Conservation (phyloP, 2,888 invertebrate species). For the Rhyacophila evoluta region DNA sequence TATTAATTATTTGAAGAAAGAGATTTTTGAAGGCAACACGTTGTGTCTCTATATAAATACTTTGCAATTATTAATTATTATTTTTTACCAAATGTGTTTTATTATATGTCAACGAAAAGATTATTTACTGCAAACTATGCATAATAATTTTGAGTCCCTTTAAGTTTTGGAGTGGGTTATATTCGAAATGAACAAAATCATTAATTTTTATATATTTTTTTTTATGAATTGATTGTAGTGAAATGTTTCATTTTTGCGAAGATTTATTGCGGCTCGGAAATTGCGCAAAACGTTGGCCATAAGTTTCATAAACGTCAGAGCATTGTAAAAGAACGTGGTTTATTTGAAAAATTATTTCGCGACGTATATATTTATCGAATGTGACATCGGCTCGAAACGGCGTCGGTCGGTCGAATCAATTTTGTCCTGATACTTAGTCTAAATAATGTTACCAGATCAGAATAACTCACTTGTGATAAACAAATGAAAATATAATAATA, state of each 20-base stretch:
- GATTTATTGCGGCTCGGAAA: not conserved
- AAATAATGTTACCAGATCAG: not conserved
- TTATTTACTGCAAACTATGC: too few species aligned
- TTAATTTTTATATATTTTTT: too few species aligned
- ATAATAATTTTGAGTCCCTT: too few species aligned
- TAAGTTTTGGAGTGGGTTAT: too few species aligned
- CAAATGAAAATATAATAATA: too few species aligned
- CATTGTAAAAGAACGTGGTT: constrained; percentile 9
- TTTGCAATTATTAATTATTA: too few species aligned
- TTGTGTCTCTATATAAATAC: too few species aligned
- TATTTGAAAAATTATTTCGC: constrained; percentile 18
- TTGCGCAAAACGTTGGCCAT: constrained; percentile 18
- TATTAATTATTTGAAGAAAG: too few species aligned
- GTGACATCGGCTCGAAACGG: not conserved
- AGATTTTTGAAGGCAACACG: too few species aligned
- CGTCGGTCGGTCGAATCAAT: constrained; percentile 18
- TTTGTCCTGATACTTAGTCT: not conserved
- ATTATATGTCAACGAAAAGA: too few species aligned
- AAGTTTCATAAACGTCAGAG: constrained; percentile 13
- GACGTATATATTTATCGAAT: constrained; percentile 9
- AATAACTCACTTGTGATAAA: not conserved
- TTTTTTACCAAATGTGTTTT: too few species aligned
- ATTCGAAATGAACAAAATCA: too few species aligned
- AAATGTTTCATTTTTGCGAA: not conserved
- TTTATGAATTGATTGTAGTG: constrained; percentile 3